Percentiles rank a stretch among this genome's conserved stretches.
phyloP scores from a whole-genome alignment of 2,113 vertebrate genomes.

The Thinocorus orbignyianus region DNA sequence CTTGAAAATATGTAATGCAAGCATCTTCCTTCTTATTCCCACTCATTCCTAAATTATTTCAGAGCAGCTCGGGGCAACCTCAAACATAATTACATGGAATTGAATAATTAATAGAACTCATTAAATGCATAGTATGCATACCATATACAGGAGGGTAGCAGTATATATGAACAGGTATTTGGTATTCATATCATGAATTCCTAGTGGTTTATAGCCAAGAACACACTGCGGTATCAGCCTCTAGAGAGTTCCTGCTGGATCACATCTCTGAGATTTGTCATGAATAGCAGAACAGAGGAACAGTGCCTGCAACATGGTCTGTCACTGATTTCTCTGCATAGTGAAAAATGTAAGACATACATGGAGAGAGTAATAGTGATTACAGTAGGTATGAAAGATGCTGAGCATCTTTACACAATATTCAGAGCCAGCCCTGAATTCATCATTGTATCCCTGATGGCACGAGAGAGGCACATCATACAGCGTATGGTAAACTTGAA shows the following conservation, averaged over 20 bases:
- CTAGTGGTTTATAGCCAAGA: not conserved
- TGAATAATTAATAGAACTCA: not conserved
- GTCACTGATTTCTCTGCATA: not conserved
- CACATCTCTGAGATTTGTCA: not conserved
- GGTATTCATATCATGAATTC: not conserved
- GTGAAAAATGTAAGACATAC: not conserved
- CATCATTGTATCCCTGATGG: not conserved
- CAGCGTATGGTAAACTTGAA: not conserved
- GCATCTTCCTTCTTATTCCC: not conserved
- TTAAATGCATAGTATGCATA: not conserved
- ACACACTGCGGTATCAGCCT: accelerated
- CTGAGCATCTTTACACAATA: not conserved
- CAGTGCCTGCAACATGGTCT: not conserved
- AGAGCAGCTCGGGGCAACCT: slow-evolving; percentile 5
- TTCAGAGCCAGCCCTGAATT: not conserved
- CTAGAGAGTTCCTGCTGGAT: not conserved
- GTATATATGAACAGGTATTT: not conserved
- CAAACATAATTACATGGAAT: not conserved
- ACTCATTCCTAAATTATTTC: not conserved
- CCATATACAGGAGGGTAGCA: not conserved
- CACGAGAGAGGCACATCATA: not conserved
- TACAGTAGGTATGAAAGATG: not conserved
- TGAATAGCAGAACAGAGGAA: not conserved
- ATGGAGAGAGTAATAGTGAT: not conserved
- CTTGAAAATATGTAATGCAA: not conserved